Conservation (phyloP, 2,888 invertebrate genomes). For the Drosophila formosana region DNA sequence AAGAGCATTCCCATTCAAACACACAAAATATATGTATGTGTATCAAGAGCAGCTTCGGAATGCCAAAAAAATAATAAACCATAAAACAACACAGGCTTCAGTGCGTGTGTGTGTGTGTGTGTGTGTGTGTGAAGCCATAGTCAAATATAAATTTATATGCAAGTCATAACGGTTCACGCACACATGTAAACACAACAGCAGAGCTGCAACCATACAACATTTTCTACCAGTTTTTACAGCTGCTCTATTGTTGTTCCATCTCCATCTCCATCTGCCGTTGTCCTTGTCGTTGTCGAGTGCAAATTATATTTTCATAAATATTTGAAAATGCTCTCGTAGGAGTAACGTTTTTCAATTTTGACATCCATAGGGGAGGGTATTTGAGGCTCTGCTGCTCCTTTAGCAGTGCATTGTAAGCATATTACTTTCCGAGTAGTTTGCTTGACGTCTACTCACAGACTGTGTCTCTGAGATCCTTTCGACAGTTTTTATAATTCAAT, state of each 20-base stretch:
- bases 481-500: conserved; percentile 70
- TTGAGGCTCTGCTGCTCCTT: conserved; percentile 56
- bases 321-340: conserved; percentile 56
- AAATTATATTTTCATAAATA: conserved; percentile 80
- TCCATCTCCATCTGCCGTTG: neutral
- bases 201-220: conserved; percentile 27
- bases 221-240: conserved; percentile 33
- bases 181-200: conserved; percentile 15
- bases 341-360: conserved; percentile 50
- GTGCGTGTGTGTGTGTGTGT: conserved; percentile 17
- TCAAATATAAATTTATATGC: conserved; percentile 78
- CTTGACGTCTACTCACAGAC: conserved; percentile 2
- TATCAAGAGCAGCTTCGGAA: conserved; percentile 54
- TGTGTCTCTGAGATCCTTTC: conserved; percentile 23
- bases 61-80: conserved; percentile 30
- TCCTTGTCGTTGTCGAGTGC: conserved; percentile 35
- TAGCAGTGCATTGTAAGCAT: conserved; percentile 56
- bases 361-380: conserved; percentile 27
- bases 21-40: conserved; percentile 49
- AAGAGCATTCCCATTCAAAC: conserved; percentile 64
- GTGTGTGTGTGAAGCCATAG: conserved; percentile 54
- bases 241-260: conserved; percentile 1
- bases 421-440: conserved; percentile 33
- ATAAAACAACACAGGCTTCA: conserved; percentile 28
- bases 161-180: conserved; percentile 66